Conservation (phyloP, 1,140 invertebrate species). For the Reticulitermes speratus region DNA sequence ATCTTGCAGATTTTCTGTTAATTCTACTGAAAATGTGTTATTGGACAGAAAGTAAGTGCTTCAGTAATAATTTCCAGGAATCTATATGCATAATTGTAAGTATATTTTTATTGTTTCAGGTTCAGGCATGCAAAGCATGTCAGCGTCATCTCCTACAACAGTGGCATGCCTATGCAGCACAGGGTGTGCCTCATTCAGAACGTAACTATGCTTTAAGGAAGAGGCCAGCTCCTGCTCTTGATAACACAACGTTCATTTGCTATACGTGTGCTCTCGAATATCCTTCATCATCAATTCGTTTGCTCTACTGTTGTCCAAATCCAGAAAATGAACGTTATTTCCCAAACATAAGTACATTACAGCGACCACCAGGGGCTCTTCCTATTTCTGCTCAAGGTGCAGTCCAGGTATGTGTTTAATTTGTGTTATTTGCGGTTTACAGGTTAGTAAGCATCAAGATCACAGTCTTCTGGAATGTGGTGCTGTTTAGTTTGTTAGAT, state of each 20-base stretch:
- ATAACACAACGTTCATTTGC: slow-evolving; percentile 78
- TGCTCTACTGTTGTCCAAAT: slow-evolving; percentile 73
- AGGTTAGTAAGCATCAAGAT: too few relatives aligned
- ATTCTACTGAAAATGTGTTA: too few relatives aligned
- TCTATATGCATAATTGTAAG: neutral
- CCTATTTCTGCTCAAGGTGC: slow-evolving; percentile 75
- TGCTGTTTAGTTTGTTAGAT: too few relatives aligned
- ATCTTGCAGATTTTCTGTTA: too few relatives aligned
- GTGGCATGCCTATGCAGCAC: slow-evolving; percentile 66
- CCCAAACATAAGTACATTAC: slow-evolving; percentile 78
- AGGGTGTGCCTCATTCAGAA: slow-evolving; percentile 70
- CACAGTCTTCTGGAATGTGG: too few relatives aligned
- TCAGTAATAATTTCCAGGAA: too few relatives aligned
- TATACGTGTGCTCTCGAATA: slow-evolving; percentile 83
- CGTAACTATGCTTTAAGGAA: slow-evolving; percentile 77
- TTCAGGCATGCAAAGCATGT: slow-evolving; percentile 75
- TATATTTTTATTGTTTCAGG: neutral
- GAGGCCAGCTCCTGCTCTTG: slow-evolving; percentile 61
- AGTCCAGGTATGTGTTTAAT: slow-evolving; percentile 48
- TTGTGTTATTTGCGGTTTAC: too few relatives aligned
- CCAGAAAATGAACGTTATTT: slow-evolving; percentile 83
- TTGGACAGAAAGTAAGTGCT: too few relatives aligned
- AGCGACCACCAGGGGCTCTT: slow-evolving; percentile 76
- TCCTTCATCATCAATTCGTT: slow-evolving; percentile 61
- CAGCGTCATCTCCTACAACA: slow-evolving; percentile 78